Conservation (phyloP, 2,888 invertebrate genomes). For the Azorinus chamasolen region DNA sequence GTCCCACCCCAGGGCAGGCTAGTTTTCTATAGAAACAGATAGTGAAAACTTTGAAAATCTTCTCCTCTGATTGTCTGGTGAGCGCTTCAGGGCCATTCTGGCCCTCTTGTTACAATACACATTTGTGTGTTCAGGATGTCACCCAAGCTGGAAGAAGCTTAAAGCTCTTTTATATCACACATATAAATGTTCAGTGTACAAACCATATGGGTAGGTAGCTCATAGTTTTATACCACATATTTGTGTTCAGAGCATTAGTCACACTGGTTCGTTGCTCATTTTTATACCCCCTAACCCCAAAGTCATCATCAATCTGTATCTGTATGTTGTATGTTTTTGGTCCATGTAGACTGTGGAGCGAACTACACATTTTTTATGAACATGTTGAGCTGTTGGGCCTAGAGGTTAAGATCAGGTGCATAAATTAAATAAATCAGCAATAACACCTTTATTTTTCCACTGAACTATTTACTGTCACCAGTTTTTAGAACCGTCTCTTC, state of each 20-base stretch:
- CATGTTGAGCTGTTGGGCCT: too few species aligned
- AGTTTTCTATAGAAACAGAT: too few species aligned
- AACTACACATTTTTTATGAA: too few species aligned
- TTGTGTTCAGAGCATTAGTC: constrained; percentile 4
- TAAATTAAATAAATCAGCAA: too few species aligned
- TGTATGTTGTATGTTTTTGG: constrained; percentile 89
- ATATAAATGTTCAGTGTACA: not conserved
- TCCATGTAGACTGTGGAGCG: too few species aligned
- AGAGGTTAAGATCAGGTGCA: too few species aligned
- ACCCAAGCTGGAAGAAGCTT: constrained; percentile 50
- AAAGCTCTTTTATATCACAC: constrained; percentile 90
- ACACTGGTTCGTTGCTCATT: not conserved
- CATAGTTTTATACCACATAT: not conserved
- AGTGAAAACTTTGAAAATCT: too few species aligned
- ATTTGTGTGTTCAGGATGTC: constrained; percentile 10
- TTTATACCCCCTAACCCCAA: constrained; percentile 94
- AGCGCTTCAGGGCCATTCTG: not conserved
- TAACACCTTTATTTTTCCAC: too few species aligned
- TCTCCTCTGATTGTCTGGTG: too few species aligned
- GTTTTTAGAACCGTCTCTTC: too few species aligned
- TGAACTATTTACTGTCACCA: too few species aligned
- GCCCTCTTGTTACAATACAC: not conserved
- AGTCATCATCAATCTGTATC: constrained; percentile 99
- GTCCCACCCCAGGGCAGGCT: too few species aligned
- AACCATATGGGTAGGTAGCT: not conserved